Conservation (phyloP, 37 sponge, comb jelly and placozoan species). For the Cladorhizidae sp. region DNA sequence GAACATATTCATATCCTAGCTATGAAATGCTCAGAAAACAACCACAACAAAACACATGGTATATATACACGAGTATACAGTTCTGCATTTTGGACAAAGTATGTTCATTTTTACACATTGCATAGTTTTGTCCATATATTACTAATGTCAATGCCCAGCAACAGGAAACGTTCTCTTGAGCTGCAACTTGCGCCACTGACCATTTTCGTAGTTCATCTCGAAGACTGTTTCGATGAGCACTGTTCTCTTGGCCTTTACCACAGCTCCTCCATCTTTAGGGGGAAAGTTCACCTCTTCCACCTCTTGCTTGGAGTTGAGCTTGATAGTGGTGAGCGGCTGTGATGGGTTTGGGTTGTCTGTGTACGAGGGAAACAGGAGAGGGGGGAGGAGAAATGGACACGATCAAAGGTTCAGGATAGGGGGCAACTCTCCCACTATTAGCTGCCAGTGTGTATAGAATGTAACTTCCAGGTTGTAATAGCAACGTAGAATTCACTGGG, state of each 20-base stretch:
- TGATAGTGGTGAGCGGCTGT: conserved; percentile 59
- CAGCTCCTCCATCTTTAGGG: neutral
- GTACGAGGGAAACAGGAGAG: neutral
- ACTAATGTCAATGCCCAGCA: too few species aligned
- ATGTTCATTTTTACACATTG: too few species aligned
- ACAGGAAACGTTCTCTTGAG: conserved; percentile 67
- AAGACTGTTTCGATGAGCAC: conserved; percentile 82
- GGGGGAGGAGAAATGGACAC: neutral
- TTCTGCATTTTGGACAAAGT: too few species aligned
- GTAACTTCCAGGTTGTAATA: too few species aligned
- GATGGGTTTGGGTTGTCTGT: conserved; percentile 42
- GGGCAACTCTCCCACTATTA: too few species aligned
- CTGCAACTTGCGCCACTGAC: conserved; percentile 90
- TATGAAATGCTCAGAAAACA: too few species aligned
- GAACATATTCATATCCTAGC: too few species aligned
- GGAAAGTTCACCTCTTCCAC: conserved; percentile 39
- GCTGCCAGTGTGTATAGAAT: conserved; percentile 12
- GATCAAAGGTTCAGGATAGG: too few species aligned
- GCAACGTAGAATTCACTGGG: too few species aligned
- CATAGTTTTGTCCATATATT: too few species aligned
- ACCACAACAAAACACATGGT: too few species aligned
- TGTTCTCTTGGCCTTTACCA: conserved; percentile 18
- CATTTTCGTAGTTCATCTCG: conserved; percentile 91
- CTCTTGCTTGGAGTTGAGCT: conserved; percentile 59
- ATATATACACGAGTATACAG: too few species aligned